These are phyloP conservation scores for Jacana jacana DNA, from an alignment of 2,113 vertebrate genomes.

Conservation along the genomic window DNA sequence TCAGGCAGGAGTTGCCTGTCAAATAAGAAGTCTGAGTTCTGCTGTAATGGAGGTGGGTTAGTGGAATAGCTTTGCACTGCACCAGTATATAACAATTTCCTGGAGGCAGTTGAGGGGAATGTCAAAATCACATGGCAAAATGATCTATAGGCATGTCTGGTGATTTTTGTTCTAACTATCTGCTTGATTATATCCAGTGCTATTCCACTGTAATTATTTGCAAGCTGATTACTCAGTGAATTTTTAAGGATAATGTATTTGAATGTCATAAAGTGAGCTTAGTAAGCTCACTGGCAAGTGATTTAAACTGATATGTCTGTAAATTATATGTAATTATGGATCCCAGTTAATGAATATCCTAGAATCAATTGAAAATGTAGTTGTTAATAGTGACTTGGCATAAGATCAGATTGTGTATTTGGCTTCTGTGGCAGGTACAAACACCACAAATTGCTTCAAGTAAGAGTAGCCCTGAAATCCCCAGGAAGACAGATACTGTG, in stretches of 20 bases:
- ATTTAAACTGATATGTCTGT: conserved; percentile 56
- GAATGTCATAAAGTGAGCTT: conserved; percentile 48
- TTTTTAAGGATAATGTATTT: conserved; percentile 46
- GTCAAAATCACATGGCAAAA: not conserved
- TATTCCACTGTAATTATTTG: conserved; percentile 12
- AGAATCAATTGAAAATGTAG: conserved; percentile 48
- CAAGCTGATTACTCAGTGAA: conserved; percentile 46
- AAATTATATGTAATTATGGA: conserved; percentile 60
- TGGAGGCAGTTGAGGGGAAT: not conserved
- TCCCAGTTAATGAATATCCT: conserved; percentile 39
- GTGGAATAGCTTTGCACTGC: not conserved
- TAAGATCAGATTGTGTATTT: conserved; percentile 42
- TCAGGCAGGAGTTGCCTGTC: accelerated
- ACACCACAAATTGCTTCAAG: conserved; percentile 35
- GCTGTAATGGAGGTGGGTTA: not conserved
- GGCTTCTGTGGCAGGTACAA: conserved; percentile 37
- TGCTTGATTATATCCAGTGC: not conserved
- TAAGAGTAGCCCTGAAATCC: conserved; percentile 31
- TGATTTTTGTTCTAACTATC: not conserved
- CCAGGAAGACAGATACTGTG: conserved; percentile 11
- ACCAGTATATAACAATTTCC: not conserved
- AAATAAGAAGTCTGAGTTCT: not conserved
- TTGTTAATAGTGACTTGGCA: conserved; percentile 34
- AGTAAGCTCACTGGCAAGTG: conserved; percentile 27
- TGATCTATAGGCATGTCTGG: not conserved